These are phyloP conservation scores for Myotis yumanensis DNA, from an alignment of 2,113 vertebrate species.

Conservation along the genomic window DNA sequence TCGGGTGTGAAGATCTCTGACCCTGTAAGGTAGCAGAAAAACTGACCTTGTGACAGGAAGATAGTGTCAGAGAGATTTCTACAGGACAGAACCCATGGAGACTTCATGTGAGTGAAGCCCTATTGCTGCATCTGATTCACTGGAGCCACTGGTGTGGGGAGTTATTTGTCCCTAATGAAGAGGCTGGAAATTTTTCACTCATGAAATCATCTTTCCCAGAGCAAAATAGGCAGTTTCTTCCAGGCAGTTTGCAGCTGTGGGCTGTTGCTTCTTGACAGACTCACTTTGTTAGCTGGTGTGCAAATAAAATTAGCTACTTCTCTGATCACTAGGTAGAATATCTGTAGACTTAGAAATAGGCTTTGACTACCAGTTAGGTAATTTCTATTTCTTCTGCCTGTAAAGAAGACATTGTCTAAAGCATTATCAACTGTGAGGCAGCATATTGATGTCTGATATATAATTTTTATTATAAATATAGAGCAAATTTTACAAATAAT, in stretches of 20 bases:
- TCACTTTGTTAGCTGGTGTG: not conserved
- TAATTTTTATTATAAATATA: constrained; percentile 70
- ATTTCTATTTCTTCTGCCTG: not conserved
- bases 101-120: no score
- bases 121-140: not conserved
- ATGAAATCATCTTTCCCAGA: not conserved
- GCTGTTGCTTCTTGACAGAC: not conserved
- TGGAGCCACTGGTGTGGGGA: not conserved
- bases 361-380: not conserved
- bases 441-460: not conserved
- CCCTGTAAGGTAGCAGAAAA: not conserved
- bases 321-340: not conserved
- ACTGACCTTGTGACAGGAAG: not conserved
- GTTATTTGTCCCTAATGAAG: not conserved
- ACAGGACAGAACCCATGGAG: not conserved
- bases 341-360: not conserved
- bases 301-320: not conserved
- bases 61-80: not conserved
- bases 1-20: not conserved
- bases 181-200: not conserved
- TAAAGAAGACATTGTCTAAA: not conserved
- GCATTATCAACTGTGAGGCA: not conserved
- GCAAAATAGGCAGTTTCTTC: not conserved
- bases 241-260: not conserved
- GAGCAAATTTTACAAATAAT: constrained; percentile 57